A percentile compares a stretch with the other conserved stretches of the same genome.
These are phyloP conservation scores for Azorinus chamasolen DNA, from an alignment of 2,888 invertebrate species.

Conservation along the genomic window DNA sequence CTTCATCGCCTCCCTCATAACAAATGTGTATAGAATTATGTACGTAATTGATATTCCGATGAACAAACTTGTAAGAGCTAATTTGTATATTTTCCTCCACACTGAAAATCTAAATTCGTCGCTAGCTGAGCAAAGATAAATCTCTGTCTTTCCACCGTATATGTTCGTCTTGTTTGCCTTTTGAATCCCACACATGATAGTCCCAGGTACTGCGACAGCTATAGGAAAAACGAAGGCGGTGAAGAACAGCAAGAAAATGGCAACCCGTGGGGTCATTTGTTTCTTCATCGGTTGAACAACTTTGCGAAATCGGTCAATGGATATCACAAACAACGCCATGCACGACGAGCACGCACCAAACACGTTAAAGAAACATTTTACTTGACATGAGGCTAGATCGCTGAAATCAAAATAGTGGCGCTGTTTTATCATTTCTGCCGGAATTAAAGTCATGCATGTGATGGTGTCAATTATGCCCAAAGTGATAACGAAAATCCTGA, in stretches of 20 bases:
- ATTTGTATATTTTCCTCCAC: conserved; percentile 51
- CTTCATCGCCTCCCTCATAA: conserved; percentile 50
- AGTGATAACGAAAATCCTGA: conserved; percentile 59
- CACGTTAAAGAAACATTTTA: conserved; percentile 60
- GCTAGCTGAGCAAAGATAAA: conserved; percentile 51
- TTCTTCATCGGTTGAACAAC: conserved; percentile 53
- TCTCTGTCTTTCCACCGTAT: conserved; percentile 47
- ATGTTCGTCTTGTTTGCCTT: conserved; percentile 37
- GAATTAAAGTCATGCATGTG: conserved; percentile 54
- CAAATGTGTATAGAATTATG: conserved; percentile 48
- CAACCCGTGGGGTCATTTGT: conserved; percentile 42
- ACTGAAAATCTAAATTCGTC: conserved; percentile 35
- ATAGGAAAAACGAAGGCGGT: conserved; percentile 38
- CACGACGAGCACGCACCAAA: conserved; percentile 53
- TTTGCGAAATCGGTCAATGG: conserved; percentile 55
- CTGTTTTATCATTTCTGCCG: conserved; percentile 59
- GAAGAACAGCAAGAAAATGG: conserved; percentile 40
- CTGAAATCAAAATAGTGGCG: conserved; percentile 53
- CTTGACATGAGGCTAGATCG: conserved; percentile 42
- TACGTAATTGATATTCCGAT: conserved; percentile 49
- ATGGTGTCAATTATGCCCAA: conserved; percentile 55
- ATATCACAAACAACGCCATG: conserved; percentile 52
- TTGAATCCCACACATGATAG: conserved; percentile 58
- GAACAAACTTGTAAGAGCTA: conserved; percentile 34
- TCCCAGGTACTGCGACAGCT: conserved; percentile 47